Percentiles rank a stretch among this genome's conserved stretches.
phyloP scores from a whole-genome alignment of 2,888 invertebrate species.

The Cantharis rufa region DNA sequence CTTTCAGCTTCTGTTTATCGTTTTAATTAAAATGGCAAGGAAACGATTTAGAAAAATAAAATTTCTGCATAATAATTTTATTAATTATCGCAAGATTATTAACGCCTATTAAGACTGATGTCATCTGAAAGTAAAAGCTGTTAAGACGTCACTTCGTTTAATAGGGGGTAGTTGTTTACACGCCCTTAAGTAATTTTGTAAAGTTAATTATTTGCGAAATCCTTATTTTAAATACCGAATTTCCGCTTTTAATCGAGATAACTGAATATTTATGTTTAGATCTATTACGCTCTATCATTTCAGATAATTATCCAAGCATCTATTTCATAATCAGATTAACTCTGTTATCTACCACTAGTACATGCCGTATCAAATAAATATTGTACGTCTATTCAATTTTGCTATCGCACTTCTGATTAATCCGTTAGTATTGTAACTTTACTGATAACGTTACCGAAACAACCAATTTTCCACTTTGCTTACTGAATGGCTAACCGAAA shows the following conservation, averaged over 20 bases:
- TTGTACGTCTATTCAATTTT: not conserved
- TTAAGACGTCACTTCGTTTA: constrained; percentile 1
- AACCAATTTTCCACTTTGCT: not conserved
- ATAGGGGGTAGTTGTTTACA: constrained; percentile 1
- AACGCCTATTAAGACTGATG: not conserved
- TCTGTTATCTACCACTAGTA: constrained; percentile 21
- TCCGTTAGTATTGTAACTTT: not conserved
- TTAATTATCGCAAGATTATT: not conserved
- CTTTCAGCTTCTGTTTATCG: not conserved
- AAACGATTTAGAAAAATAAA: not conserved
- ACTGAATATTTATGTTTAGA: constrained; percentile 21
- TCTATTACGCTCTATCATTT: constrained; percentile 19
- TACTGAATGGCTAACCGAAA: not conserved
- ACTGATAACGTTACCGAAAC: not conserved
- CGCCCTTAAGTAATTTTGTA: constrained; percentile 7
- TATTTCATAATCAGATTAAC: constrained; percentile 17
- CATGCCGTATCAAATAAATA: constrained; percentile 1
- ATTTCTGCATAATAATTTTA: not conserved
- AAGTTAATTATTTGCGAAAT: constrained; percentile 15
- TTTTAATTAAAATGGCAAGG: not conserved
- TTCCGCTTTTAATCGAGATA: constrained; percentile 23
- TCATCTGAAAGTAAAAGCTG: not conserved
- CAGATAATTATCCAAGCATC: constrained; percentile 24
- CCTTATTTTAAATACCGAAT: constrained; percentile 10
- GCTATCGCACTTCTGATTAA: not conserved